Evolutionary conservation across 1,140 invertebrate genomes (phyloP), one percentile per base, ranked within the genome.

Genomic region (Habropoda laboriosa): DNA sequence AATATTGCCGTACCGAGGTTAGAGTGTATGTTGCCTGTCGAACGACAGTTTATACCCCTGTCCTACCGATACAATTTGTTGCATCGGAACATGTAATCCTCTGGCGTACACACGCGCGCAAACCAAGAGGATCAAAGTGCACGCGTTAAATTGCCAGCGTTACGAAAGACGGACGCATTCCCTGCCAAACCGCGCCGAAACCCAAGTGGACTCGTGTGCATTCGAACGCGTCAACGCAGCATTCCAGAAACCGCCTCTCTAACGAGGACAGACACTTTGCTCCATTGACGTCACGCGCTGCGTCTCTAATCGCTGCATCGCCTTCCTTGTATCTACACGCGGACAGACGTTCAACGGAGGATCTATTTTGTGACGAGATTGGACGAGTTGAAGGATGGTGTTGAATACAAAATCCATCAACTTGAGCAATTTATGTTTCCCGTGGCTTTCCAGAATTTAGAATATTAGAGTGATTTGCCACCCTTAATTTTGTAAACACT

Each of bases 261-360:
- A 77, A 80, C 83, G 78, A 63, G 67, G 70, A 45, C 73, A 73
- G 63, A 74, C 82, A 85, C 83, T 84, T 85, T 63, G 73, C 38
- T 38, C 49, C 55, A 63, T 72, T 85, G 82, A 85, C 79, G 82
- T 84, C 72, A 78, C 66, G 64, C 42, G 64, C 42, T 66, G 72
- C 58, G 61, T 73, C 68, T 67, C 78, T 78, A 67, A 85, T 84
- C 61, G 77, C 53, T 76, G 47, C 61, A 51, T 32, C 51, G 40
- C 45, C 35, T 71, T 53, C 76, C 58, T 30, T 49, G 2, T 68
- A 24, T 47, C 40, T 42, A 27, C 24, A 27, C 61, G n/a, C 24
- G 12, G 6, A 61, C 12, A 7, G 8, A 4, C n/a, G n/a, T n/a
- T n/a, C n/a, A n/a, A n/a, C n/a, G n/a, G n/a, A n/a, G n/a, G n/a